Percentiles rank a stretch among this genome's conserved stretches.
These are phyloP conservation scores for Diorhabda sublineata DNA, from an alignment of 1,140 invertebrate species.

Conservation along the genomic window DNA sequence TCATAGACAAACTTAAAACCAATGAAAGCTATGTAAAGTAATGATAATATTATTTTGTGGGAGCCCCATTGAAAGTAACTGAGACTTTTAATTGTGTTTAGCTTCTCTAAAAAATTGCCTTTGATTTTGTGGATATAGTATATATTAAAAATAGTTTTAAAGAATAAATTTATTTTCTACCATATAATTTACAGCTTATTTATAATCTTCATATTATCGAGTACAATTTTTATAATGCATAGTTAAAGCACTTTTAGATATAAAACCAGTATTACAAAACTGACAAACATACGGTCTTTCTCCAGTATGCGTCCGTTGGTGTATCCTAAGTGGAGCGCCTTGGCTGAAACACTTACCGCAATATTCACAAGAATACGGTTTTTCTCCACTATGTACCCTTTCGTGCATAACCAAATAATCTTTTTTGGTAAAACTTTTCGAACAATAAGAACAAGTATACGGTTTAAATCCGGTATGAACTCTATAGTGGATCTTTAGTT, in stretches of 20 bases:
- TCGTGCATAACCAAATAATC: constrained; percentile 57
- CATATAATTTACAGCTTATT: too few relatives aligned
- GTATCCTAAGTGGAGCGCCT: constrained; percentile 47
- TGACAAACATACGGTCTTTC: constrained; percentile 41
- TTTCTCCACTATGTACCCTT: constrained; percentile 54
- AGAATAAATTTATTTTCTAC: too few relatives aligned
- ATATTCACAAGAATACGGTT: constrained; percentile 53
- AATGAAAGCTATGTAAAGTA: too few relatives aligned
- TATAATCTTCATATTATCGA: background rate
- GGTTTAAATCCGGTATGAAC: constrained; percentile 54
- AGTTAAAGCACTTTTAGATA: constrained; percentile 34
- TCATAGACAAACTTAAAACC: too few relatives aligned
- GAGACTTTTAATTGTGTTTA: too few relatives aligned
- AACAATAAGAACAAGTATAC: constrained; percentile 51
- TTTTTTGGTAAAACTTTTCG: constrained; percentile 53
- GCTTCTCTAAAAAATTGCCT: too few relatives aligned
- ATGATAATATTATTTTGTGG: too few relatives aligned
- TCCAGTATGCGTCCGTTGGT: constrained; percentile 47
- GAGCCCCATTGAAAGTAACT: too few relatives aligned
- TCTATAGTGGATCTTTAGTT: constrained; percentile 59
- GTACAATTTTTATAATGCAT: constrained; percentile 42
- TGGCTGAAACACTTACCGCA: constrained; percentile 53
- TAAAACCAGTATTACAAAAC: constrained; percentile 36
- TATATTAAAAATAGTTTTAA: too few relatives aligned
- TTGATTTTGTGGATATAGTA: too few relatives aligned